These are phyloP conservation scores for Ceyx cyanopectus DNA, from an alignment of 2,113 vertebrate species.

Conservation along the genomic window DNA sequence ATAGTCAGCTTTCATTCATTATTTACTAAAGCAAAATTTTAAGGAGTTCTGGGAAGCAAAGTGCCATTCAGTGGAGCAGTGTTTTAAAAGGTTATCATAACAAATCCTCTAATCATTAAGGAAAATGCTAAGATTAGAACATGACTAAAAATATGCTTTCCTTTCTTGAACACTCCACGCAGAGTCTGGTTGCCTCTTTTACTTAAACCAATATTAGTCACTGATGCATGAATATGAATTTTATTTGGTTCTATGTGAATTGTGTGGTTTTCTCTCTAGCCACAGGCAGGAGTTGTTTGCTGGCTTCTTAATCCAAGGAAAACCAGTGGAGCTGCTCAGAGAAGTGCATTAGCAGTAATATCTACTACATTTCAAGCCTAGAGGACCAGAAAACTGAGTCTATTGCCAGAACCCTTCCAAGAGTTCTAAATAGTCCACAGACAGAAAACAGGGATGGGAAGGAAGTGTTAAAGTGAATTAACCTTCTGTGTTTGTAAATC, in stretches of 20 bases:
- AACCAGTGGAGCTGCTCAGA: not conserved
- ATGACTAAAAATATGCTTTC: not conserved
- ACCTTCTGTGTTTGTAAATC: not conserved
- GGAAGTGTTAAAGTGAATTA: not conserved
- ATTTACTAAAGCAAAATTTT: not conserved
- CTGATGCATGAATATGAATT: constrained; percentile 4
- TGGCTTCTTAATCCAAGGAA: not conserved
- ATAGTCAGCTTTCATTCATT: not conserved
- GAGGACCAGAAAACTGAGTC: not conserved
- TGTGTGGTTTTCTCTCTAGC: not conserved
- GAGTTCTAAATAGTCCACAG: not conserved
- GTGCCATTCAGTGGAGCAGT: not conserved
- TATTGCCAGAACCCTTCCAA: not conserved
- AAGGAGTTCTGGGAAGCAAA: not conserved
- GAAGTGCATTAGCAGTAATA: not conserved
- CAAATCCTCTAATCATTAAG: not conserved
- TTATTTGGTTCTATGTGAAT: not conserved
- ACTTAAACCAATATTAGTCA: constrained; percentile 1
- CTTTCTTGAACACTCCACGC: not conserved
- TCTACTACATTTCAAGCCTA: not conserved
- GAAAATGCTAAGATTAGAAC: constrained; percentile 2
- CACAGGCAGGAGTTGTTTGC: not conserved
- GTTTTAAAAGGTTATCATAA: not conserved
- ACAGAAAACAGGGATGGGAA: not conserved
- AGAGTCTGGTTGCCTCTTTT: not conserved